Evolutionary conservation across 2,888 invertebrate genomes (phyloP), one percentile per base, ranked within the genome.

Genomic region (Acleris cristana): DNA sequence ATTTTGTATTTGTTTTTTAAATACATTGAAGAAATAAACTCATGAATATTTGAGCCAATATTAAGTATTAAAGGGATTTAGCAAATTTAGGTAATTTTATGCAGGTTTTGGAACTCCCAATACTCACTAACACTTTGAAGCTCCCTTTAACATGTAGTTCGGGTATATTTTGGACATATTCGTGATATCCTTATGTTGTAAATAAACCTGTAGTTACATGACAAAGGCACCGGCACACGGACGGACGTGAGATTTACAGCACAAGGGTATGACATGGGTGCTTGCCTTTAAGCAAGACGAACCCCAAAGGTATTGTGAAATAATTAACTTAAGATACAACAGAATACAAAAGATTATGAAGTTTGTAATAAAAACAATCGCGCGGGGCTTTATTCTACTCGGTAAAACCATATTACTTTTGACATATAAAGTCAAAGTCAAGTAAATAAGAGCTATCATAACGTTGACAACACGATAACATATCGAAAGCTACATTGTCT

Each of bases 141-240:
- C 4, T 40, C 40, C 40, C 12, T 34, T 34, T 34, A 34, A 34
- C 34, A 14, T 4, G 10, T 10, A 40, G 40, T 10, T 14, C 14
- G 40, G 14, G 14, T 40, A 14, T 3, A 40, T 40, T 3, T 40
- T 40, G 14, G 4, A 14, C 40, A 14, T 40, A 40, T 14, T 14
- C 0, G 2, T 14, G 40, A 40, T 40, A 40, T 12, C 40, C 14
- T 40, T 14, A 40, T 40, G 14, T 14, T 40, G 40, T 40, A 40
- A 12, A 40, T 40, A 40, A 10, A 40, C 40, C 14, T 14, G 40
- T 40, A 40, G 40, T 66, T 34, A 19, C 52, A 14, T 49, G 57
- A 62, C 67, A 67, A 67, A 62, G 57, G 62, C n/a, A 49, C 34
- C 44, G 49, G 21, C 44, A 44, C 55, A 61, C 26, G 44, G 60